phyloP scores from a whole-genome alignment of 2,113 vertebrate genomes.

The Esox niger region DNA sequence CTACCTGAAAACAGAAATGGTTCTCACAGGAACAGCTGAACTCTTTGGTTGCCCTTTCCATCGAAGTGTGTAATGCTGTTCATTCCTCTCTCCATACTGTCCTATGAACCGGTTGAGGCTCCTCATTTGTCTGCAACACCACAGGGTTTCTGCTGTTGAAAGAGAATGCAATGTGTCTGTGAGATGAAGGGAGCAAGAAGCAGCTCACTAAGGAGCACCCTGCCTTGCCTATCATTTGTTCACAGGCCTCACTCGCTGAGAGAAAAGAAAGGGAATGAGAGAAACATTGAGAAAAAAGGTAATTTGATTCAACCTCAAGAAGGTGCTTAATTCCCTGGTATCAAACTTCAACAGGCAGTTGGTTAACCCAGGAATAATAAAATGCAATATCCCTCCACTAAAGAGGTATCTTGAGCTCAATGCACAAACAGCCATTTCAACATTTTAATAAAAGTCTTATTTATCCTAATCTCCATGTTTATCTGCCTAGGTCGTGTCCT shows the following conservation, averaged over 20 bases:
- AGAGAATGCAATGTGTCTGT: slow-evolving; percentile 41
- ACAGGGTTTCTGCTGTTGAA: slow-evolving; percentile 41
- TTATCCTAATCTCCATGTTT: slow-evolving; percentile 39
- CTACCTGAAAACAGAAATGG: too few relatives aligned
- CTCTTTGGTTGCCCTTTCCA: too few relatives aligned
- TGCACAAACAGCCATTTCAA: slow-evolving; percentile 19
- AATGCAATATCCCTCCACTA: slow-evolving; percentile 31
- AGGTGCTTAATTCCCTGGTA: slow-evolving; percentile 22
- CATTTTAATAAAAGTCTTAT: slow-evolving; percentile 30
- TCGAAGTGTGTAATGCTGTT: too few relatives aligned
- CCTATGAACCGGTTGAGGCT: slow-evolving; percentile 36
- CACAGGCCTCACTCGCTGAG: slow-evolving; percentile 21
- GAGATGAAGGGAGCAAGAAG: slow-evolving; percentile 39
- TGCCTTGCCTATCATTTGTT: slow-evolving; percentile 46
- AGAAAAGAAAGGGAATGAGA: slow-evolving; percentile 7
- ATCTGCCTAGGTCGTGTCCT: slow-evolving; percentile 36
- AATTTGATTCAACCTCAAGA: slow-evolving; percentile 39
- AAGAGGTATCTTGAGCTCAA: slow-evolving; percentile 7
- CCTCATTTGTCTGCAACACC: slow-evolving; percentile 46
- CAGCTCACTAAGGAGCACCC: slow-evolving; percentile 43
- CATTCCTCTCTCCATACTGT: too few relatives aligned
- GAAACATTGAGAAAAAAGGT: slow-evolving; percentile 18
- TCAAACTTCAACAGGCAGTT: slow-evolving; percentile 9
- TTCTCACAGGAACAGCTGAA: too few relatives aligned
- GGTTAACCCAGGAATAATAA: slow-evolving; percentile 25